phyloP scores from a whole-genome alignment of 2,113 vertebrate genomes.

The Ophthalmolycus amberensis region DNA sequence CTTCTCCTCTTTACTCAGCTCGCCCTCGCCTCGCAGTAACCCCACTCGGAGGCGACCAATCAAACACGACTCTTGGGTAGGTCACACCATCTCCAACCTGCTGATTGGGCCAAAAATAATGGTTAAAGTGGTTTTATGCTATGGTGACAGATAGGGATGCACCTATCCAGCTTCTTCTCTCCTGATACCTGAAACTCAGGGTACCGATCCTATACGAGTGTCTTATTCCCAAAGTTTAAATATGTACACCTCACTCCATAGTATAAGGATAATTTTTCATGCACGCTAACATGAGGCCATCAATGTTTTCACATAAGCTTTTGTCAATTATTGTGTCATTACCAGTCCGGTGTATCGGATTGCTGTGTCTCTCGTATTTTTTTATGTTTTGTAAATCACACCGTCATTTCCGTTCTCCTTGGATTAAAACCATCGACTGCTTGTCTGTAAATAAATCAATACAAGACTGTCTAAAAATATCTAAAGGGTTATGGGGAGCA shows the following conservation, averaged over 20 bases:
- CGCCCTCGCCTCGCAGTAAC: constrained; percentile 79
- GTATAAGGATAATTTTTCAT: not conserved
- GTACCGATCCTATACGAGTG: not conserved
- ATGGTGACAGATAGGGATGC: not conserved
- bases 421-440: not conserved
- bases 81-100: constrained; percentile 9
- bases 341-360: not conserved
- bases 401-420: not conserved
- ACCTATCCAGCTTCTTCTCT: not conserved
- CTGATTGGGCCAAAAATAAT: not conserved
- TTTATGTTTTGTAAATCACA: not conserved
- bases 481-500: not conserved
- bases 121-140: not conserved
- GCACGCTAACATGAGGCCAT: not conserved
- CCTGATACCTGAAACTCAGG: not conserved
- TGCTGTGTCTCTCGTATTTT: not conserved
- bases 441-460: not conserved
- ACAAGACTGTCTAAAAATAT: not conserved
- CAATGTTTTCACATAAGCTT: no score
- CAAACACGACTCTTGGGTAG: constrained; percentile 86
- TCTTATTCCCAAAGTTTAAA: not conserved
- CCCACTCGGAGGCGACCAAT: constrained; percentile 77
- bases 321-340: not conserved
- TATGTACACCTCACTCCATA: not conserved
- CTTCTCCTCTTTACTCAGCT: constrained; percentile 78